These are phyloP conservation scores for Falco rusticolus DNA, from an alignment of 2,797 vertebrate genomes.

Conservation along the genomic window DNA sequence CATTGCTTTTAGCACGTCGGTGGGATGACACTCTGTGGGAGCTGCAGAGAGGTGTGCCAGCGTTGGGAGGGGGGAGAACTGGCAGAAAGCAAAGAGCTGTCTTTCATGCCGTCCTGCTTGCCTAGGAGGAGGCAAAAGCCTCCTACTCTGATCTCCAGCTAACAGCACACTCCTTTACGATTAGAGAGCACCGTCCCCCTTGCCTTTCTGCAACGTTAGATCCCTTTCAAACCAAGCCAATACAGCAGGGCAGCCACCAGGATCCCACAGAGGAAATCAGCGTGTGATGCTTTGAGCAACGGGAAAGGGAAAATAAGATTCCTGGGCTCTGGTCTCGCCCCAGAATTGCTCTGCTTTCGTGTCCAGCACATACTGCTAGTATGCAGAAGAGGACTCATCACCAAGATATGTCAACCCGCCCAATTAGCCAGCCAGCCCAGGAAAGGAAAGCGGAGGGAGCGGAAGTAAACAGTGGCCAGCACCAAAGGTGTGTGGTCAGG, in stretches of 20 bases:
- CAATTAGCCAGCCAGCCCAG: background rate
- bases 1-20: background rate
- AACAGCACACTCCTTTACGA: background rate
- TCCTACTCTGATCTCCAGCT: background rate
- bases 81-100: background rate
- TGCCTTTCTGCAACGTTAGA: background rate
- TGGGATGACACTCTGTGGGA: background rate
- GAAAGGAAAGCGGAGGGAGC: background rate
- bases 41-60: background rate
- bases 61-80: background rate
- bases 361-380: background rate
- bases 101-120: background rate
- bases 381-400: background rate
- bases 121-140: background rate
- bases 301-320: background rate
- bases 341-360: background rate
- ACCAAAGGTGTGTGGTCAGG: background rate
- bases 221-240: background rate
- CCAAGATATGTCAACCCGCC: background rate
- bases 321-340: background rate
- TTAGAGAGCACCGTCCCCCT: background rate
- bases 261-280: background rate
- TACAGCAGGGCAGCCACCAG: background rate
- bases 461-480: background rate
- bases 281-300: background rate